Conservation (phyloP, 1,140 invertebrate species). For the Drosophila nikananu region DNA sequence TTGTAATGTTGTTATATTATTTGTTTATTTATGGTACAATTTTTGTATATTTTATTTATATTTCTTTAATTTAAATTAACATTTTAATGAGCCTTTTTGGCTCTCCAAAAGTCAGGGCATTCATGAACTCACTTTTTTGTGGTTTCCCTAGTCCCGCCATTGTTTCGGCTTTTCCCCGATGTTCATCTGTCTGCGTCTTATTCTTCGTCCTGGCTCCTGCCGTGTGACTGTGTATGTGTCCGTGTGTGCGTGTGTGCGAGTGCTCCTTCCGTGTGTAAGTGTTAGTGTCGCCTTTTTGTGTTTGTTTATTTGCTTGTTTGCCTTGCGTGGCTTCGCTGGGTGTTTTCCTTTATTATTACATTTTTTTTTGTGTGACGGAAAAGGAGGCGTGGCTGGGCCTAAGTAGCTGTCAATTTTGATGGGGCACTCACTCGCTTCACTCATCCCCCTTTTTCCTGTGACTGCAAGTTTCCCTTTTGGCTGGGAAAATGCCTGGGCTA, state of each 20-base stretch:
- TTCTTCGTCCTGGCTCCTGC: conserved; percentile 16
- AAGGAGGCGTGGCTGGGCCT: conserved; percentile 8
- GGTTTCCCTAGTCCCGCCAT: background rate
- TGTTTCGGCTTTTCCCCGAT: conserved; percentile 37
- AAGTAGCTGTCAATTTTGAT: conserved; percentile 80
- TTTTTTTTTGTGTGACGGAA: background rate
- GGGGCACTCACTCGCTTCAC: conserved; percentile 13
- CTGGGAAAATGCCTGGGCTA: conserved; percentile 20
- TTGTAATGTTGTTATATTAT: background rate
- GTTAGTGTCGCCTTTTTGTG: conserved; percentile 41
- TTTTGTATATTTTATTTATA: too few species aligned
- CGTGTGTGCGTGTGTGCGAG: background rate
- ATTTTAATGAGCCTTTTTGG: background rate
- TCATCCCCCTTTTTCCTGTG: background rate
- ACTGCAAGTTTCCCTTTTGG: background rate
- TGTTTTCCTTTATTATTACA: background rate
- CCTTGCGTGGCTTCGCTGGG: conserved; percentile 31
- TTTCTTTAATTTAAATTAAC: background rate
- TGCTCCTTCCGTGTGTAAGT: conserved; percentile 1
- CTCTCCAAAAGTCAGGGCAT: background rate
- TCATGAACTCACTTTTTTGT: background rate
- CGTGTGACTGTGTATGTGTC: background rate
- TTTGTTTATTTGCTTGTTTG: conserved; percentile 70
- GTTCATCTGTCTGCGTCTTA: conserved; percentile 27
- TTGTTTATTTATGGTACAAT: background rate